Base-by-base conservation (phyloP, 2,113 vertebrate species). In the Psophia crepitans region DNA sequence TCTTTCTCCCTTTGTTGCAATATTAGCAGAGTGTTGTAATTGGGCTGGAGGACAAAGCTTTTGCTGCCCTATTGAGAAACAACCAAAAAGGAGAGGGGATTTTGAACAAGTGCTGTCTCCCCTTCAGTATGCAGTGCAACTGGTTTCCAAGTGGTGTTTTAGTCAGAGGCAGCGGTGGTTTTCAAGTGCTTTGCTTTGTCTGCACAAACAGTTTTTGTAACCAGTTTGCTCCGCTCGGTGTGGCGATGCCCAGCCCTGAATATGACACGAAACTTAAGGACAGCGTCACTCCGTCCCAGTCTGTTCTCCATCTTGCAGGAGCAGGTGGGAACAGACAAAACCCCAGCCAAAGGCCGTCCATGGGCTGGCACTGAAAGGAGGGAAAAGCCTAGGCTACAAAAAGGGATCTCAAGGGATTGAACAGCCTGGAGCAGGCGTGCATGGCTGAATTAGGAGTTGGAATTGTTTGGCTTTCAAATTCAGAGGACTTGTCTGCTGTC, bases 281-380 rank as follows among this genome's bases (percentile, higher is more conserved):
- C 64, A 54, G 73, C 66, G 57, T 85, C 74, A 78, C 75, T 75
- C 57, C 17, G 3, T 71, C 70, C 84, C 57, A 26, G 69, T 23
- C 89, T 84, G 78, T 95, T 96, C 69, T 93, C 70, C 69, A 56
- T 84, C 75, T 82, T 79, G 75, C 90, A 80, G 78, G 81, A 94
- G 93, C 96, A 97, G 84, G 91, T 95, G 92, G 93, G 92, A 93
- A 90, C 21, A 24, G 79, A 94, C 76, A 97, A 96, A 95, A 94
- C 49, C 65, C 30, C 26, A 22, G 95, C 87, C 82, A 93, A 90
- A 49, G 35, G 93, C 91, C 1, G 0, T 81, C 10, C 3, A 71
- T 64, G 46, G 63, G 53, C 51, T 96, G 95, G 68, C 87, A 76
- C 61, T 89, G 71, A 37, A 69, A 82, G 86, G n/a, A 94, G 61